Base-by-base conservation (phyloP, 2,797 vertebrate genomes). In the Florisuga fusca region DNA sequence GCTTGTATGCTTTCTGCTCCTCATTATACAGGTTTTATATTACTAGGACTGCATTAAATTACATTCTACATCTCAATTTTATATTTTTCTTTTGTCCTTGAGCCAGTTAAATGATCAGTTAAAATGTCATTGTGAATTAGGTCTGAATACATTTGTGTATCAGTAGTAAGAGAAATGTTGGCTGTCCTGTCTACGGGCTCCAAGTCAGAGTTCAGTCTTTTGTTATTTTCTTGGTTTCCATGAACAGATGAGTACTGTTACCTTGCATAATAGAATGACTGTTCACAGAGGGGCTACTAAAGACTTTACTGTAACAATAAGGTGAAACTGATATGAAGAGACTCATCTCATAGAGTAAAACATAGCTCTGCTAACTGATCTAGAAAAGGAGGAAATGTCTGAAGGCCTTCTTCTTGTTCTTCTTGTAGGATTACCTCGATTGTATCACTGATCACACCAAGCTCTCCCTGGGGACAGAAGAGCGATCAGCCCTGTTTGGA, bases 401-500 rank as follows among this genome's bases (percentile, higher is more conserved):
- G 89, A 97, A 95, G 57, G 48, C 57, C 45, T 77, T n/a, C 36
- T 92, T 97, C 69, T 97, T 11, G 2, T 96, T 97, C 95, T 85
- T 94, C 95, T 95, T 93, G 63, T 96, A 99, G 99, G 99, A 99
- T 98, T 99, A 99, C 97, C 97, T 99, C 5, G 98, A 99, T 93
- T 99, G 98, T 75, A 99, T 99, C 98, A 98, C 96, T 91, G 99
- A 99, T 95, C 99, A 99, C 96, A 98, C 98, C 48, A 98, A 98
- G 46, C 98, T 99, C 80, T 98, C 98, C 66, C 93, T 99, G 96
- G 99, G 98, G 88, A 95, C 98, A 2, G 99, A 99, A 91, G 99
- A 99, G 89, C 98, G 98, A 96, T 98, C 98, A 26, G 99, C 99
- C 71, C 98, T 99, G 50, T 99, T 99, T 91, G 99, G 99, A 96